phyloP scores from a whole-genome alignment of 2,888 invertebrate genomes.

The Augiades crinisus region DNA sequence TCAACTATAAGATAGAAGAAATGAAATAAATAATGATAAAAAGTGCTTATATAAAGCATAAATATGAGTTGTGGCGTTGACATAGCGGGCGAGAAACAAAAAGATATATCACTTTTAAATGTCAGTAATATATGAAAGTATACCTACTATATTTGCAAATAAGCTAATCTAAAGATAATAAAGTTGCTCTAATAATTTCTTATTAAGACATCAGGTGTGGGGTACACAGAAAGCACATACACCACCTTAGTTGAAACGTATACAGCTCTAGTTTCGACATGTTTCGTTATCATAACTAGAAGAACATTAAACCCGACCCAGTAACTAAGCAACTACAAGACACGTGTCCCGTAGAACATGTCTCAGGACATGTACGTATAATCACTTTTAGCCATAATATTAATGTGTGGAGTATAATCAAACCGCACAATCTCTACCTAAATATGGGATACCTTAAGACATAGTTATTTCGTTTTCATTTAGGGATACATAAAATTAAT shows the following conservation, averaged over 20 bases:
- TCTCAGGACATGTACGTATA: neutral
- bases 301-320: conserved; percentile 1
- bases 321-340: conserved; percentile 11
- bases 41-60: no score
- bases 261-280: conserved; percentile 11
- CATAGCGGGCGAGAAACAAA: no score
- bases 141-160: no score
- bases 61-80: no score
- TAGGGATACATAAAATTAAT: no score
- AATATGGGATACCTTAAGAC: conserved; percentile 6
- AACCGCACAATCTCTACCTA: conserved; percentile 9
- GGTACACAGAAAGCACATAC: conserved; percentile 11
- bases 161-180: no score
- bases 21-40: no score
- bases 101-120: no score
- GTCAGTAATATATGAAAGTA: no score
- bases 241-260: neutral
- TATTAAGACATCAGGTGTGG: neutral
- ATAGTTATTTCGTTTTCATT: no score
- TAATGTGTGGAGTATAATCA: conserved; percentile 12
- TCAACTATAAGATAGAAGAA: no score
- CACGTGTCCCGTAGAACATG: conserved; percentile 19
- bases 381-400: neutral
- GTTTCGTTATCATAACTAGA: neutral
- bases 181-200: no score